Conservation (phyloP, 2,797 vertebrate species). For the Lutjanus campechanus region DNA sequence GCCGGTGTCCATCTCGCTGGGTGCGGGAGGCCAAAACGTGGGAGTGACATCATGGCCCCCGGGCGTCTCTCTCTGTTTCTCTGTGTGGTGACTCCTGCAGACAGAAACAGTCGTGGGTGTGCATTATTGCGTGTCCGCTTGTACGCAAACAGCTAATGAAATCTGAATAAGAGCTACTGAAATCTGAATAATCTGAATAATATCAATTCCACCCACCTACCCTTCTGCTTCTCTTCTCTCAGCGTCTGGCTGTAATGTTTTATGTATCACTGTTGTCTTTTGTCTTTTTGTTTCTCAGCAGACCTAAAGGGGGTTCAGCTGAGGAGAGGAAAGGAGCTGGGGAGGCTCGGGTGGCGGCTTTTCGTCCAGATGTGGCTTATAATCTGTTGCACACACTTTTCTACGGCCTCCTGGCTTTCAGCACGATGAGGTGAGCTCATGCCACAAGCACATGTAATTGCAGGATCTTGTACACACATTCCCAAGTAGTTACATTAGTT, state of each 20-base stretch:
- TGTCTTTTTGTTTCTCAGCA: constrained; percentile 53
- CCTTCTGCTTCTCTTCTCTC: constrained; percentile 48
- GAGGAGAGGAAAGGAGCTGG: constrained; percentile 67
- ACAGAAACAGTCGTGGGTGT: constrained; percentile 48
- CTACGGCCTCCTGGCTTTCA: constrained; percentile 93
- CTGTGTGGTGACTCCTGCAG: constrained; percentile 47
- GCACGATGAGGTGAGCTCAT: constrained; percentile 94
- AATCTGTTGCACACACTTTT: constrained; percentile 92
- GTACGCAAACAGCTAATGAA: constrained; percentile 59
- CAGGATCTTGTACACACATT: not conserved
- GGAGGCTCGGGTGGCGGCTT: constrained; percentile 63
- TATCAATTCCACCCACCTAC: constrained; percentile 72
- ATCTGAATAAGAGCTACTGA: constrained; percentile 62
- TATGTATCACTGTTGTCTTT: constrained; percentile 62
- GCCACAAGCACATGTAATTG: constrained; percentile 5
- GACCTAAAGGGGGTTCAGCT: constrained; percentile 43
- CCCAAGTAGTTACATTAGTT: not conserved
- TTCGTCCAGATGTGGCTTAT: constrained; percentile 92
- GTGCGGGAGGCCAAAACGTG: constrained; percentile 50
- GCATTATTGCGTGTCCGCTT: constrained; percentile 44
- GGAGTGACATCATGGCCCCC: constrained; percentile 58
- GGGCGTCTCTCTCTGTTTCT: constrained; percentile 42
- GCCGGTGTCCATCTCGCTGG: constrained; percentile 53
- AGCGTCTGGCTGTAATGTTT: constrained; percentile 64
- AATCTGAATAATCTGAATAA: constrained; percentile 67